phyloP scores from a whole-genome alignment of 2,797 vertebrate species.

The Chaetophractus vellerosus region DNA sequence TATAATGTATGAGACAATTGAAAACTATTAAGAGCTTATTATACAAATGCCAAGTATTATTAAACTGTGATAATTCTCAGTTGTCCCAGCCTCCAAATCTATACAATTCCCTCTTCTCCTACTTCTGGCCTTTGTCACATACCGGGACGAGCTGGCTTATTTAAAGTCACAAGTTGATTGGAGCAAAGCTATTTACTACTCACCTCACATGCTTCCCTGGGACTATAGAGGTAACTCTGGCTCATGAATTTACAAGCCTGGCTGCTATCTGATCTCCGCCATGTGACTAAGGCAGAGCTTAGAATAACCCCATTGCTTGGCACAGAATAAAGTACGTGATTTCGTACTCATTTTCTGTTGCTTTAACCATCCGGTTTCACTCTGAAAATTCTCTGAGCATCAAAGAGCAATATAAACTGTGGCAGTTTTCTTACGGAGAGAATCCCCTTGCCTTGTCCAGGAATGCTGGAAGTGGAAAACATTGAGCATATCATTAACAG shows the following conservation, averaged over 20 bases:
- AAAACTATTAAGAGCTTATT: not conserved
- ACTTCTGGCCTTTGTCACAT: slow-evolving; percentile 72
- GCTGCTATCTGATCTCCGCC: slow-evolving; percentile 54
- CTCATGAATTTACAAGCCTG: slow-evolving; percentile 65
- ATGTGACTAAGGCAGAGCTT: slow-evolving; percentile 47
- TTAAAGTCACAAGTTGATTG: slow-evolving; percentile 78
- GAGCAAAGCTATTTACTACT: slow-evolving; percentile 79
- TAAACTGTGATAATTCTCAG: not conserved
- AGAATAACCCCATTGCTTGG: slow-evolving; percentile 58
- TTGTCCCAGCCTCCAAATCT: slow-evolving; percentile 30
- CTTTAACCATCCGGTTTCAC: not conserved
- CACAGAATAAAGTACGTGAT: not conserved
- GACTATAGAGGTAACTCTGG: slow-evolving; percentile 43
- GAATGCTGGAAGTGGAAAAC: not conserved
- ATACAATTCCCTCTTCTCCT: slow-evolving; percentile 76
- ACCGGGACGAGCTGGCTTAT: slow-evolving; percentile 83
- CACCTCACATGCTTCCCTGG: slow-evolving; percentile 73
- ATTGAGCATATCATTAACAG: not conserved
- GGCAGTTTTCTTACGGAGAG: not conserved
- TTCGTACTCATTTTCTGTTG: not conserved
- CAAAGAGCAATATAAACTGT: fast-evolving
- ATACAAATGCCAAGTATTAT: not conserved
- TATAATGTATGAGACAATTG: not conserved
- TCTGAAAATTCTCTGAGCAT: not conserved
- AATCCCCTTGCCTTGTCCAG: not conserved